A percentile compares a stretch with the other conserved stretches of the same genome.
Evolutionary conservation across 2,888 invertebrate species (phyloP).

Genomic region (Platypus cylindrus): DNA sequence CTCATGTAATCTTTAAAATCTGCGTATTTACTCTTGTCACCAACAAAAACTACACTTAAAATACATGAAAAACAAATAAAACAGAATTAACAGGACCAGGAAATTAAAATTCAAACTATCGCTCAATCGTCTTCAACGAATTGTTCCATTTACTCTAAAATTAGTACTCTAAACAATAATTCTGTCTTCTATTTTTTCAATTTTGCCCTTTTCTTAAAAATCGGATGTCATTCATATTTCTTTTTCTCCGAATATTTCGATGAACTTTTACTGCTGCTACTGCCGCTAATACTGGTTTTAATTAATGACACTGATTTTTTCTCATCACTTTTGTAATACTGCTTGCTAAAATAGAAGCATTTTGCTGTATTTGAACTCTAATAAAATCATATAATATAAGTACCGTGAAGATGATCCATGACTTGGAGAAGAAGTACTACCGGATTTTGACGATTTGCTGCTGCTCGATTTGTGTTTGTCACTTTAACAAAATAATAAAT

Average conservation of each 20-base stretch:
- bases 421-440: slow-evolving; percentile 10
- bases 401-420: slow-evolving; percentile 11
- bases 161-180: too few relatives aligned
- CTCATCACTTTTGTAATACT: slow-evolving; percentile 9
- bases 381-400: slow-evolving; percentile 4
- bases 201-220: slow-evolving; percentile 1
- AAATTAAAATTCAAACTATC: too few relatives aligned
- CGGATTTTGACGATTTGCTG: slow-evolving; percentile 14
- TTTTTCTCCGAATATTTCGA: slow-evolving; percentile 12
- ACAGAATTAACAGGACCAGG: too few relatives aligned
- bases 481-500: slow-evolving; percentile 10
- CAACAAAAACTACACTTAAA: too few relatives aligned
- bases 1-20: too few relatives aligned
- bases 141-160: too few relatives aligned
- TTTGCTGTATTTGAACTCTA: slow-evolving; percentile 4
- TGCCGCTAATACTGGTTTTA: slow-evolving; percentile 8
- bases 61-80: too few relatives aligned
- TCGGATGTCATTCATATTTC: slow-evolving; percentile 13
- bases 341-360: not conserved
- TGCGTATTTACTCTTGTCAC: too few relatives aligned
- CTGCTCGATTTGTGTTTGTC: slow-evolving; percentile 16
- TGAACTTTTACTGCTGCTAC: slow-evolving; percentile 41
- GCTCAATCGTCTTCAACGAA: too few relatives aligned
- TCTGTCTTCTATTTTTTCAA: too few relatives aligned
- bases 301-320: slow-evolving; percentile 13